Conservation (phyloP, 2,113 vertebrate species). For the Dromiciops gliroides region DNA sequence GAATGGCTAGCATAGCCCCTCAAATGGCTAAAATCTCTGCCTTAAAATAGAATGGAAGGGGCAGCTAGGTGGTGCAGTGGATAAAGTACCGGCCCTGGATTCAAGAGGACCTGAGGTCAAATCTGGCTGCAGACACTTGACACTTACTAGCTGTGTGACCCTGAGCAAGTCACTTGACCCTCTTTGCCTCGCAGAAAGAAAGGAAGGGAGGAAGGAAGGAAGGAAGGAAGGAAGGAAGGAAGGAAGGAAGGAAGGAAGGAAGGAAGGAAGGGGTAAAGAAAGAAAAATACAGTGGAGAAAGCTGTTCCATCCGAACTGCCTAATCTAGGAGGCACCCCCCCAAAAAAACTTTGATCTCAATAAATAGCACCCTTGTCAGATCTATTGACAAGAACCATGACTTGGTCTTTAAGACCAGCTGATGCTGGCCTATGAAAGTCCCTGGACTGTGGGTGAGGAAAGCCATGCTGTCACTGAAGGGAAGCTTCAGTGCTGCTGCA, state of each 20-base stretch:
- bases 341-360: not conserved
- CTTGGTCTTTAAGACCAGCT: not conserved
- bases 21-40: not conserved
- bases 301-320: not conserved
- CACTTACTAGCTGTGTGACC: too few relatives aligned
- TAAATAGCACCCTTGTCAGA: not conserved
- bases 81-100: too few relatives aligned
- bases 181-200: too few relatives aligned
- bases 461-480: not conserved
- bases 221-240: too few relatives aligned
- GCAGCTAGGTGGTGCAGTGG: too few relatives aligned
- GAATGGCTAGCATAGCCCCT: not conserved
- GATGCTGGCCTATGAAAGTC: not conserved
- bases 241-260: too few relatives aligned
- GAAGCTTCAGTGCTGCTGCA: not conserved
- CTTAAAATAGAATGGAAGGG: not conserved
- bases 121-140: too few relatives aligned
- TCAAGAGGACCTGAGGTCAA: too few relatives aligned
- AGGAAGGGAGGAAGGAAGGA: too few relatives aligned
- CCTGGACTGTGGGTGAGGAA: not conserved
- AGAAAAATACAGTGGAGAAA: not conserved
- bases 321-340: not conserved
- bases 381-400: not conserved
- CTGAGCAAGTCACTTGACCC: too few relatives aligned
- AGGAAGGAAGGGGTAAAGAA: too few relatives aligned